Evolutionary conservation across 2,797 vertebrate genomes (phyloP).

Genomic region (Macroramphosus scolopax): DNA sequence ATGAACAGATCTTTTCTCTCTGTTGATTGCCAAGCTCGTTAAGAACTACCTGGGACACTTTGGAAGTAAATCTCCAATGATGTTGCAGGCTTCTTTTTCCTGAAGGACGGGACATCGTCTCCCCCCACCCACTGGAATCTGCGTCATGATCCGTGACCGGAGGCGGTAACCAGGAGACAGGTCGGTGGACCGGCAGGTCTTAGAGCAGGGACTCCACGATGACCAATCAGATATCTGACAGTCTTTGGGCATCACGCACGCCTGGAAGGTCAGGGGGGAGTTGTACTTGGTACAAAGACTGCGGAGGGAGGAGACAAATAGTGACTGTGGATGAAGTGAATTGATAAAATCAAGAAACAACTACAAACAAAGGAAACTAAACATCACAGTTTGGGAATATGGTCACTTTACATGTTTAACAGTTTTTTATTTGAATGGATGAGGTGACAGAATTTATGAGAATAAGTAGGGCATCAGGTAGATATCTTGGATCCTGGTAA

Average conservation of each 20-base stretch:
- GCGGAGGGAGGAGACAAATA: conserved; percentile 20
- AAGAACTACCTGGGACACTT: conserved; percentile 87
- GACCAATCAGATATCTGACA: conserved; percentile 88
- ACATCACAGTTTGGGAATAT: background rate
- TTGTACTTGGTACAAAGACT: conserved; percentile 86
- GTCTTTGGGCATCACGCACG: conserved; percentile 87
- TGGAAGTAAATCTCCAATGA: conserved; percentile 79
- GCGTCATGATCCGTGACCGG: conserved; percentile 79
- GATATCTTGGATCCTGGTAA: conserved; percentile 1
- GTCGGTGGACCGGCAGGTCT: conserved; percentile 82
- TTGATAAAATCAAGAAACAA: conserved; percentile 19
- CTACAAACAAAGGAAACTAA: background rate
- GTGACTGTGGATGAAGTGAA: background rate
- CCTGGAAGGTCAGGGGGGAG: conserved; percentile 79
- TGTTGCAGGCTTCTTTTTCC: conserved; percentile 87
- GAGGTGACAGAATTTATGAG: too few relatives aligned
- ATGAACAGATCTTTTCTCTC: conserved; percentile 1
- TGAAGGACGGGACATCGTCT: conserved; percentile 82
- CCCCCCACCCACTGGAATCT: conserved; percentile 76
- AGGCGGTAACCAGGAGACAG: conserved; percentile 84
- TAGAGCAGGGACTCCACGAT: conserved; percentile 86
- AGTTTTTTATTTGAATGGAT: too few relatives aligned
- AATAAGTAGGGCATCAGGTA: too few relatives aligned
- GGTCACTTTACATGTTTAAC: too few relatives aligned
- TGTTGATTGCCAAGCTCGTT: background rate